Percentiles rank a stretch among this genome's conserved stretches.
Evolutionary conservation across 2,113 vertebrate species (phyloP).

Genomic region (Alaudala cheleensis): DNA sequence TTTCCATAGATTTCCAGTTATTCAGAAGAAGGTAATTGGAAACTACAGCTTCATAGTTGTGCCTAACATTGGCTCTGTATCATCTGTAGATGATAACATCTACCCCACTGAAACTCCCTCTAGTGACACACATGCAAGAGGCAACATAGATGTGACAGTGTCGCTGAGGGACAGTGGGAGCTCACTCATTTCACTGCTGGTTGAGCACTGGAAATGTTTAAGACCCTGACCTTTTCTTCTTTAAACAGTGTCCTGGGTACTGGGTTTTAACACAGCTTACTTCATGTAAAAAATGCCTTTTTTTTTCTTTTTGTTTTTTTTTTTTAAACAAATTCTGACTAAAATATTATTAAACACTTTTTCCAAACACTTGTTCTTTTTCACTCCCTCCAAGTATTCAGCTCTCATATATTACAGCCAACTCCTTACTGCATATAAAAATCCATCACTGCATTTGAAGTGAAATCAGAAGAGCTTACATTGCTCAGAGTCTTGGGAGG

Average conservation of each 20-base stretch:
- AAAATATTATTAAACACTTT: background rate
- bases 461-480: background rate
- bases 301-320: no score
- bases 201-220: background rate
- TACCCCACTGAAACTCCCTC: accelerated
- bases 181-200: background rate
- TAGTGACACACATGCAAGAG: background rate
- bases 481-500: background rate
- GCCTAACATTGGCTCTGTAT: background rate
- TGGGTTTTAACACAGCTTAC: background rate
- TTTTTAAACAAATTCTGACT: background rate
- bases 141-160: background rate
- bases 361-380: background rate
- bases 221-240: background rate
- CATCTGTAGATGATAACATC: background rate
- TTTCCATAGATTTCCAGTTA: background rate
- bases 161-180: background rate
- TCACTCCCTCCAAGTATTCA: background rate
- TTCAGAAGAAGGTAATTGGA: background rate
- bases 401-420: background rate
- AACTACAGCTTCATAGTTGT: background rate
- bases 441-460: background rate
- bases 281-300: no score
- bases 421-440: background rate
- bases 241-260: background rate